Conservation (phyloP, 2,797 vertebrate genomes). For the Perodicticus potto region DNA sequence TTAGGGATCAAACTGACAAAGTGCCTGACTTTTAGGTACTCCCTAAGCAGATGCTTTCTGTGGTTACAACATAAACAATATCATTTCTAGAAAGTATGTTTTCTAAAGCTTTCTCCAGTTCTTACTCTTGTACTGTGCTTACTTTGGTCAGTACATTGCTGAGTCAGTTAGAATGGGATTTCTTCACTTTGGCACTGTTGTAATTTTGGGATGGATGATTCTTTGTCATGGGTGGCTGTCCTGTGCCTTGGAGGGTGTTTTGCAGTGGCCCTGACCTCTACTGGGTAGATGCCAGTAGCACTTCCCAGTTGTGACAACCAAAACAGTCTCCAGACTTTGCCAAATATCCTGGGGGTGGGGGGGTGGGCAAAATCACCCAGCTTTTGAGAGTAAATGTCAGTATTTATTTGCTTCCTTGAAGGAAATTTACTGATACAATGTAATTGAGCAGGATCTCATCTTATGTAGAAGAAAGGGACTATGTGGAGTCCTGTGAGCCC, state of each 20-base stretch:
- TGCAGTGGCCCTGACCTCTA: not conserved
- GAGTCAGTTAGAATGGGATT: not conserved
- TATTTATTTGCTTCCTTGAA: not conserved
- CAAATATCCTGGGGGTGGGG: not conserved
- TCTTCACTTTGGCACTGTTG: not conserved
- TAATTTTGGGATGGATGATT: not conserved
- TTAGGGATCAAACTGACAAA: not conserved
- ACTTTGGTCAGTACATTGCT: too few relatives aligned
- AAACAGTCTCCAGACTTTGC: not conserved
- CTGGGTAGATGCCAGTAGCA: not conserved
- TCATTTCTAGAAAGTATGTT: not conserved
- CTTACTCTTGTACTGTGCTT: not conserved
- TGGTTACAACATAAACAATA: not conserved
- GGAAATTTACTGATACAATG: not conserved
- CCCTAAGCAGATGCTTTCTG: accelerated
- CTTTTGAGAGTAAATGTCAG: not conserved
- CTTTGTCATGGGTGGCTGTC: too few relatives aligned
- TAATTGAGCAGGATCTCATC: not conserved
- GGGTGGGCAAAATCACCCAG: not conserved
- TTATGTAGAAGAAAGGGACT: accelerated
- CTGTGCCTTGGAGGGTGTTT: not conserved
- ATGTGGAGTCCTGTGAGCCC: not conserved
- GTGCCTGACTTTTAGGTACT: not conserved
- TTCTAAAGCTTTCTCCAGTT: not conserved
- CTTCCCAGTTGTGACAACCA: not conserved